Evolutionary conservation across 2,797 vertebrate genomes (phyloP).

Genomic region (Pangasius djambal): DNA sequence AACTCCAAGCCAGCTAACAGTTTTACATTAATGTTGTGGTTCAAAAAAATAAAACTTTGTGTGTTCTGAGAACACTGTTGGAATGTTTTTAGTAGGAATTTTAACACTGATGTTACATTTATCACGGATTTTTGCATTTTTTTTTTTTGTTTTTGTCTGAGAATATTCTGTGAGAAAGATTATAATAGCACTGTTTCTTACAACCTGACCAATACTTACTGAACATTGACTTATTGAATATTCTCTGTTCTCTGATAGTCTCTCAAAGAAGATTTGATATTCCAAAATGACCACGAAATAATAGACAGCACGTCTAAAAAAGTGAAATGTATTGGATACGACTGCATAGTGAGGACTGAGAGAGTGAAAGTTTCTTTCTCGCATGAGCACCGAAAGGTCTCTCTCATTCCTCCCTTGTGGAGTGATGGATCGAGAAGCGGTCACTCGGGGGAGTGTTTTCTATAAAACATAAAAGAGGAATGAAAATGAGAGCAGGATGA

Average conservation of each 20-base stretch:
- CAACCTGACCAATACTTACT: neutral
- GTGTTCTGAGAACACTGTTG: neutral
- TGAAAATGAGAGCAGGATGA: conserved; percentile 43
- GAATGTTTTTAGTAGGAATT: neutral
- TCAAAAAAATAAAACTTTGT: neutral
- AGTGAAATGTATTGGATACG: neutral
- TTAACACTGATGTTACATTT: neutral
- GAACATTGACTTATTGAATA: neutral
- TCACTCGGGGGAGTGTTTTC: conserved; percentile 33
- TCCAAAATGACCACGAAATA: neutral
- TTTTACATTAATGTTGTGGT: neutral
- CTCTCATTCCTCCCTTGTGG: conserved; percentile 27
- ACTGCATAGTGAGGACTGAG: neutral
- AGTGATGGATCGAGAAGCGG: conserved; percentile 3
- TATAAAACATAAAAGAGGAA: conserved; percentile 47
- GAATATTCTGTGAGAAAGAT: neutral
- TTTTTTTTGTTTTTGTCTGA: neutral
- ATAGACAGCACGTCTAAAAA: neutral
- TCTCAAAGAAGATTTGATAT: neutral
- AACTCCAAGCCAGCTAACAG: neutral
- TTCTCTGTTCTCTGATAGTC: neutral
- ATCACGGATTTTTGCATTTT: neutral
- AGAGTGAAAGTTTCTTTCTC: neutral
- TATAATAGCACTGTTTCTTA: neutral
- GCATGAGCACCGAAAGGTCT: conserved; percentile 28